These are phyloP conservation scores for Haemorhous mexicanus DNA, from an alignment of 2,113 vertebrate species.

Conservation along the genomic window DNA sequence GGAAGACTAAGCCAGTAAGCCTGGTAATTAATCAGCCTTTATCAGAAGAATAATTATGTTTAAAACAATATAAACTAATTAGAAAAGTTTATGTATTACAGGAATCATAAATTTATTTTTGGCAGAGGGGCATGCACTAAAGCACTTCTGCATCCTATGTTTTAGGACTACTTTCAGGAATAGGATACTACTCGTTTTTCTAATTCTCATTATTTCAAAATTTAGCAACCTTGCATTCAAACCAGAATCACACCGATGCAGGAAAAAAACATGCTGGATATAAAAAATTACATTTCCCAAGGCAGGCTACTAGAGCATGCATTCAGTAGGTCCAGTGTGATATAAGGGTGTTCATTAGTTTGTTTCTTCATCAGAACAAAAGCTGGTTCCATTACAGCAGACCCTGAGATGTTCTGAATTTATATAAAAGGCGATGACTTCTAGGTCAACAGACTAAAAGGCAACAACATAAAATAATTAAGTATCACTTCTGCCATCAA, in stretches of 20 bases:
- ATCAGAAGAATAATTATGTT: not conserved
- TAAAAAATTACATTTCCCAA: not conserved
- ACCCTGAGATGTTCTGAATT: not conserved
- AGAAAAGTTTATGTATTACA: not conserved
- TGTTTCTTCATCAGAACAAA: not conserved
- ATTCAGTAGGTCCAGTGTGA: not conserved
- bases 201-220: not conserved
- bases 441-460: not conserved
- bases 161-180: not conserved
- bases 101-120: not conserved
- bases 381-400: not conserved
- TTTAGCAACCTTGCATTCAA: not conserved
- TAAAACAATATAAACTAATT: not conserved
- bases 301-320: not conserved
- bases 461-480: not conserved
- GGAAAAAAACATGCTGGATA: not conserved
- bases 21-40: not conserved
- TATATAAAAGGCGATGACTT: not conserved
- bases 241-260: not conserved
- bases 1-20: not conserved
- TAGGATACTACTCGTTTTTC: not conserved
- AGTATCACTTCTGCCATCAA: not conserved
- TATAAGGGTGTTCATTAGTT: not conserved
- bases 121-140: not conserved
- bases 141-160: not conserved